A percentile compares a stretch with the other conserved stretches of the same genome.
phyloP scores from a whole-genome alignment of 2,888 invertebrate species.

The Spodoptera picta region DNA sequence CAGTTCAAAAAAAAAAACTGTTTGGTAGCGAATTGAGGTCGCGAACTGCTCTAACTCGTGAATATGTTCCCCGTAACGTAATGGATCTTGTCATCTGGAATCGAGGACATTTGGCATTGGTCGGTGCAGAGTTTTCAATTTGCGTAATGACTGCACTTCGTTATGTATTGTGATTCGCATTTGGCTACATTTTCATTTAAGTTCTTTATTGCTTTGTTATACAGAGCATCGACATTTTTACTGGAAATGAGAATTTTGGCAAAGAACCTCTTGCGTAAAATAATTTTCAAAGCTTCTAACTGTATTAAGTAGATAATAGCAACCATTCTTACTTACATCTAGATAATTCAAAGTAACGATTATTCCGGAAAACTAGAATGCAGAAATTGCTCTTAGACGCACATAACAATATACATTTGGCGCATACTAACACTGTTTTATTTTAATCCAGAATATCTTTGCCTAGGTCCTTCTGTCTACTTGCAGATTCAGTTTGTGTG shows the following conservation, averaged over 20 bases:
- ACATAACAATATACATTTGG: conserved; percentile 9
- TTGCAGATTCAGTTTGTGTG: conserved; percentile 17
- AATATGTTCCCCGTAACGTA: conserved; percentile 31
- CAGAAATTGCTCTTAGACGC: conserved; percentile 10
- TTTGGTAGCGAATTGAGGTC: conserved; percentile 46
- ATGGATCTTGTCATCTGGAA: conserved; percentile 36
- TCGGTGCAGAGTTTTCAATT: conserved; percentile 42
- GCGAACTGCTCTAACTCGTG: conserved; percentile 37
- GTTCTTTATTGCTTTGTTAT: conserved; percentile 9
- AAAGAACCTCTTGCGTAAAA: conserved; percentile 3
- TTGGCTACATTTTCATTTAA: conserved; percentile 23
- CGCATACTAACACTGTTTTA: conserved; percentile 12
- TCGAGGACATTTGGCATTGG: conserved; percentile 35
- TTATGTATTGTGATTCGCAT: conserved; percentile 23
- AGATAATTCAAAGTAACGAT: conserved; percentile 31
- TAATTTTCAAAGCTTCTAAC: conserved; percentile 15
- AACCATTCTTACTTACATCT: conserved; percentile 6
- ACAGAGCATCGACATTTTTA: neutral
- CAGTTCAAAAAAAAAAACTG: conserved; percentile 45
- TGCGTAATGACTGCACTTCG: conserved; percentile 37
- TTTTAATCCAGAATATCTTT: conserved; percentile 14
- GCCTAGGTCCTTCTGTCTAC: neutral
- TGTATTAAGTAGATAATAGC: conserved; percentile 11
- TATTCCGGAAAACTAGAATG: conserved; percentile 9
- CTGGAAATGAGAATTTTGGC: neutral